Evolutionary conservation across 2,797 vertebrate genomes (phyloP).

Genomic region (Siniperca undulata): DNA sequence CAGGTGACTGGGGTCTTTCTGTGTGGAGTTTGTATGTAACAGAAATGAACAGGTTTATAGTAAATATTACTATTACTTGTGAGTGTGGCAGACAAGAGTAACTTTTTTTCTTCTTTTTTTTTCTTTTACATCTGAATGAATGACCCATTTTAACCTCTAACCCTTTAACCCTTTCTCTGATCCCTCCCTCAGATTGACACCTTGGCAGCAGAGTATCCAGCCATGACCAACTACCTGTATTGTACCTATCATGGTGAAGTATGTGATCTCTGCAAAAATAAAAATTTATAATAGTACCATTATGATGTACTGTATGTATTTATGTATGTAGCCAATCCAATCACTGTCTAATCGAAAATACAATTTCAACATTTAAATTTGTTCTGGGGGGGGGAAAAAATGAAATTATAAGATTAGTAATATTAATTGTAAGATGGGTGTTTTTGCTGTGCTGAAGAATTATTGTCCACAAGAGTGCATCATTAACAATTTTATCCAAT

Average conservation of each 20-base stretch:
- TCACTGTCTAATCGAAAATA: background rate
- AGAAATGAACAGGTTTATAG: too few relatives aligned
- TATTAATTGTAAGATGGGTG: background rate
- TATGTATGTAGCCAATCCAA: background rate
- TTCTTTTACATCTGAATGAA: background rate
- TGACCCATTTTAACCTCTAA: background rate
- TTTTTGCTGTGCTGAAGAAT: background rate
- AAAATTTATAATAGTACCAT: background rate
- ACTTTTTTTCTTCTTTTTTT: too few relatives aligned
- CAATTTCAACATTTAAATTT: background rate
- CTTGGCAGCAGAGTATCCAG: slow-evolving; percentile 94
- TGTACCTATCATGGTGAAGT: slow-evolving; percentile 94
- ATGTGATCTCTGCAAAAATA: slow-evolving; percentile 50
- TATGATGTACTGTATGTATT: background rate
- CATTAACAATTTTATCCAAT: slow-evolving; percentile 21
- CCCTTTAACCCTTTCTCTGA: background rate
- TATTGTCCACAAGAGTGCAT: background rate
- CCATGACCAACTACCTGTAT: slow-evolving; percentile 95
- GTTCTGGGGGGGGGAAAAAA: background rate
- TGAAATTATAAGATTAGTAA: background rate
- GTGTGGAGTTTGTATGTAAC: too few relatives aligned
- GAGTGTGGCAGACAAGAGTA: background rate
- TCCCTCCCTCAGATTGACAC: slow-evolving; percentile 91
- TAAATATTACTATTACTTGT: background rate
- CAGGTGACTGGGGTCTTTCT: too few relatives aligned